A percentile compares a stretch with the other conserved stretches of the same genome.
These are phyloP conservation scores for Orcinus orca DNA, from an alignment of 2,113 vertebrate species.

Conservation along the genomic window DNA sequence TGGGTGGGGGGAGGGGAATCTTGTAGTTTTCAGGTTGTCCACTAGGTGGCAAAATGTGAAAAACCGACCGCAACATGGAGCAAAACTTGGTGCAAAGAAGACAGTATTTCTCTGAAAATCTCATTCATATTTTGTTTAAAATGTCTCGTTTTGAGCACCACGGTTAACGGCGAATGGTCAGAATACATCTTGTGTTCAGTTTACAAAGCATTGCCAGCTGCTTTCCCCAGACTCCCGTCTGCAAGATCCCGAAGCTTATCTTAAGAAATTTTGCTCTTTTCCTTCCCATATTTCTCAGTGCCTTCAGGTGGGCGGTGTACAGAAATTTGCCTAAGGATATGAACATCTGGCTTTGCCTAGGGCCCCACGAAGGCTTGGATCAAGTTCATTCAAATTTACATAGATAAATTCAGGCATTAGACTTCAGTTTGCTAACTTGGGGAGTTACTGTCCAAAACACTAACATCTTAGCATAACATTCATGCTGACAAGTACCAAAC, in stretches of 20 bases:
- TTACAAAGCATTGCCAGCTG: not conserved
- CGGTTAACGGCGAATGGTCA: not conserved
- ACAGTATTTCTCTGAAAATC: not conserved
- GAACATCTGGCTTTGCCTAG: not conserved
- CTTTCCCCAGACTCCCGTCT: not conserved
- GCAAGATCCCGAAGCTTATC: not conserved
- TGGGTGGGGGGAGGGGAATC: not conserved
- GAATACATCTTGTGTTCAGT: not conserved
- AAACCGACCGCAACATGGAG: not conserved
- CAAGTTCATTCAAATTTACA: not conserved
- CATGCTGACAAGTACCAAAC: not conserved
- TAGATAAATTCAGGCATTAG: not conserved
- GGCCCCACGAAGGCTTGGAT: not conserved
- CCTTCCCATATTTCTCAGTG: not conserved
- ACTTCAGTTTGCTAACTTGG: not conserved
- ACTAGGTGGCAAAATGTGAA: slow-evolving; percentile 59
- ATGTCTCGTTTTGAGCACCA: not conserved
- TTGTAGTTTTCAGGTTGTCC: slow-evolving; percentile 24
- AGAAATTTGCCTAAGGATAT: not conserved
- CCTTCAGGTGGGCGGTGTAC: not conserved
- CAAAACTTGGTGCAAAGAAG: not conserved
- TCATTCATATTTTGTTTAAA: not conserved
- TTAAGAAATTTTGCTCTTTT: not conserved
- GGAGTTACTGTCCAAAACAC: not conserved
- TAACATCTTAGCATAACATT: not conserved